These are phyloP conservation scores for Elaphurus davidianus DNA, from an alignment of 2,113 vertebrate species.

Conservation along the genomic window DNA sequence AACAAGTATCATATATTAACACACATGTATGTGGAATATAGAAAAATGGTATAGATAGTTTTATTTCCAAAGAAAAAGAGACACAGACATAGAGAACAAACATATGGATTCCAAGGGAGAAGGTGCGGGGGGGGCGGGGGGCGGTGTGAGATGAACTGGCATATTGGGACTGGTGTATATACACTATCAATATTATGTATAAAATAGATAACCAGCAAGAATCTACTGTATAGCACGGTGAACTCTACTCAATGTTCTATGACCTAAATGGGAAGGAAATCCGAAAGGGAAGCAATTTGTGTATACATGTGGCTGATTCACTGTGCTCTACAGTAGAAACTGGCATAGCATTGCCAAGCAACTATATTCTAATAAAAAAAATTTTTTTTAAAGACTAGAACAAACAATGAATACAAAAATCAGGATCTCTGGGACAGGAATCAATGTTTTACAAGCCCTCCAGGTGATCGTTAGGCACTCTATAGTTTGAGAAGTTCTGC, in stretches of 20 bases:
- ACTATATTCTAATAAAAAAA: neutral
- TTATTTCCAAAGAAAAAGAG: neutral
- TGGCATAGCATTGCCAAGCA: neutral
- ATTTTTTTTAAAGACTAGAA: accelerated
- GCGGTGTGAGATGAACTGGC: neutral
- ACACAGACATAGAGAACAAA: neutral
- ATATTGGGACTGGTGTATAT: neutral
- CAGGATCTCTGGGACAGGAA: neutral
- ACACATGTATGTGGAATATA: neutral
- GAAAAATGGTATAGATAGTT: neutral
- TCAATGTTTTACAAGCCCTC: neutral
- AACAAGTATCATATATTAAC: neutral
- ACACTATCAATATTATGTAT: neutral
- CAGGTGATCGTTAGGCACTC: neutral
- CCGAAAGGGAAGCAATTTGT: neutral
- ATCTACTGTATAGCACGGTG: neutral
- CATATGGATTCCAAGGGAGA: neutral
- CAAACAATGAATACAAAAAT: neutral
- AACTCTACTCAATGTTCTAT: neutral
- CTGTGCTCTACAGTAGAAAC: neutral
- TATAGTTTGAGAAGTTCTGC: neutral
- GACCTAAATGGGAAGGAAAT: neutral
- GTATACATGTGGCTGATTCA: neutral
- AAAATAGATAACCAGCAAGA: neutral
- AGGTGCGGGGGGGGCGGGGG: accelerated